Percentiles rank a stretch among this genome's conserved stretches.
These are phyloP conservation scores for Oscheius sp. DNA, from an alignment of 1,140 invertebrate species.

Conservation along the genomic window DNA sequence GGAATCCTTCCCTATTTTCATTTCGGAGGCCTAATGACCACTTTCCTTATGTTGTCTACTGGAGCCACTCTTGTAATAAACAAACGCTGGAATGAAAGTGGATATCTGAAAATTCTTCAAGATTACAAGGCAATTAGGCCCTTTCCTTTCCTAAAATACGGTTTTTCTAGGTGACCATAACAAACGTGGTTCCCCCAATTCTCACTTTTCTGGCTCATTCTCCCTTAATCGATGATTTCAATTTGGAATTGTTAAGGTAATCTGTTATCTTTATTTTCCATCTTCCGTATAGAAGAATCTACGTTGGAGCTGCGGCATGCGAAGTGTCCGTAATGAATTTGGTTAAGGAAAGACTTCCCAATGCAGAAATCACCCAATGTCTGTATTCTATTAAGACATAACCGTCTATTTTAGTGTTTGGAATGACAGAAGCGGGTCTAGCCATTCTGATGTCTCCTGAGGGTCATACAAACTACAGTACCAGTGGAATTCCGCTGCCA, in stretches of 20 bases:
- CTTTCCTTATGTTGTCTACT: constrained; percentile 32
- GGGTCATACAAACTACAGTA: not conserved
- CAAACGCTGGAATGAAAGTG: constrained; percentile 30
- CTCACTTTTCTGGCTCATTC: constrained; percentile 25
- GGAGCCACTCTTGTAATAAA: constrained; percentile 40
- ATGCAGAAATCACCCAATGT: constrained; percentile 16
- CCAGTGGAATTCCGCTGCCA: constrained; percentile 7
- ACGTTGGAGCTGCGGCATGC: constrained; percentile 23
- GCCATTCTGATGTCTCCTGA: not conserved
- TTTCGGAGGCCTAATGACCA: constrained; percentile 44
- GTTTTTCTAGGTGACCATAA: constrained; percentile 24
- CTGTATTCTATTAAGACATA: not conserved
- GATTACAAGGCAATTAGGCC: constrained; percentile 17
- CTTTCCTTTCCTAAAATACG: not conserved
- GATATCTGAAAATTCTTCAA: constrained; percentile 27
- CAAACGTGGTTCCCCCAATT: constrained; percentile 35
- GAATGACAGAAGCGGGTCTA: constrained; percentile 19
- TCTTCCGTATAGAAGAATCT: constrained; percentile 15
- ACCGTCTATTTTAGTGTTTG: constrained; percentile 8
- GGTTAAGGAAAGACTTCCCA: not conserved
- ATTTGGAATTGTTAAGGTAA: not conserved
- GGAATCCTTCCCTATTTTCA: constrained; percentile 46
- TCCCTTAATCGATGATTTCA: not conserved
- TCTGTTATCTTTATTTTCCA: not conserved
- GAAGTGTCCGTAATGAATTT: not conserved